Percentiles rank a stretch among this genome's conserved stretches.
phyloP scores from a whole-genome alignment of 2,113 vertebrate genomes.

The Mirounga angustirostris region DNA sequence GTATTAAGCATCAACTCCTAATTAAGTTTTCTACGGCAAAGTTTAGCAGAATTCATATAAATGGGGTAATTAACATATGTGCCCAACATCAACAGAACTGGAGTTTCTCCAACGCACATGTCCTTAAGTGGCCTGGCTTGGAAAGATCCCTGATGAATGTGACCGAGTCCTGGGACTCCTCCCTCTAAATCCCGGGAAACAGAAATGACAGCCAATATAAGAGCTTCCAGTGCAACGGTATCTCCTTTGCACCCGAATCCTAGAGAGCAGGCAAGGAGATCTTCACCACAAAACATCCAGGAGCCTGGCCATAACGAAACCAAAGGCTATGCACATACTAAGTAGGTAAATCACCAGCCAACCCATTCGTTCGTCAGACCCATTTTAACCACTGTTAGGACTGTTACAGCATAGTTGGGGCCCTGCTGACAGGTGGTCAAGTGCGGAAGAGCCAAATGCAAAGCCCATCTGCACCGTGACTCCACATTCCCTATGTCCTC shows the following conservation, averaged over 20 bases:
- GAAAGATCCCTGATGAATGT: not conserved
- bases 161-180: not conserved
- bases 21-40: conserved; percentile 50
- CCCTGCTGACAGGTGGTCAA: not conserved
- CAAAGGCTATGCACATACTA: not conserved
- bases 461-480: not conserved
- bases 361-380: not conserved
- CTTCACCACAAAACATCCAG: not conserved
- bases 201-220: not conserved
- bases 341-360: not conserved
- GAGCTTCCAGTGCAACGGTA: not conserved
- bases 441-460: not conserved
- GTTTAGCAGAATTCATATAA: conserved; percentile 20
- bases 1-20: conserved; percentile 61
- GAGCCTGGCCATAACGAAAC: not conserved
- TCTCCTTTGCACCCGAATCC: not conserved
- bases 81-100: not conserved
- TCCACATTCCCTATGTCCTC: not conserved
- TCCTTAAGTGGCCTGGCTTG: not conserved
- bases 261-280: not conserved
- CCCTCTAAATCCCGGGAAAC: not conserved
- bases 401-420: not conserved
- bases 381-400: not conserved
- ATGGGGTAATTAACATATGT: not conserved
- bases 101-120: not conserved